Evolutionary conservation across 2,888 invertebrate species (phyloP).

Genomic region (Gryllus longicercus): DNA sequence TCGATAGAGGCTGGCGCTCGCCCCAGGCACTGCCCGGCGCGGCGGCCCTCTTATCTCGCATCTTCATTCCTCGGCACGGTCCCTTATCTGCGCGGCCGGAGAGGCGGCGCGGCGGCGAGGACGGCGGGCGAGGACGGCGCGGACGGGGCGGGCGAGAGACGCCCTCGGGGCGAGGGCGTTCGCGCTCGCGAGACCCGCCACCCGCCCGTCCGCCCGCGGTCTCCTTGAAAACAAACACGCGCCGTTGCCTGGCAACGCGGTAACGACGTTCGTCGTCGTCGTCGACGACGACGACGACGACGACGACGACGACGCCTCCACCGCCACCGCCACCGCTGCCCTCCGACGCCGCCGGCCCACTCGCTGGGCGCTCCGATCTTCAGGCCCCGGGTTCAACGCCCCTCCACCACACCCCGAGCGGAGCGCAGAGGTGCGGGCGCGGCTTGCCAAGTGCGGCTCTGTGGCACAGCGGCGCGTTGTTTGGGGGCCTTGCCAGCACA

Average conservation of each 20-base stretch:
- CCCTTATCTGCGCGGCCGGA: neutral
- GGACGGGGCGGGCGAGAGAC: too few species aligned
- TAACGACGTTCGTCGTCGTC: too few species aligned
- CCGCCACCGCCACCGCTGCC: neutral
- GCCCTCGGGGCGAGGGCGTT: too few species aligned
- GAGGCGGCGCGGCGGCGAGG: neutral
- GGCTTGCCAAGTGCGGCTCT: too few species aligned
- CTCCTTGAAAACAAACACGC: too few species aligned
- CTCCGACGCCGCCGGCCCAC: neutral
- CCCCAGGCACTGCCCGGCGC: neutral
- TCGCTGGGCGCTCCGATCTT: neutral
- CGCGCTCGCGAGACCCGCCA: too few species aligned
- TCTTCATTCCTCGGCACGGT: conserved; percentile 4
- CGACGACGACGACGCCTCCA: neutral
- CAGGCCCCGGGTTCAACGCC: neutral
- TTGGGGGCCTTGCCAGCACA: too few species aligned
- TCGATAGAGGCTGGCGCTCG: neutral
- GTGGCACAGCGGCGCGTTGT: too few species aligned
- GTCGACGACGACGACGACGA: too few species aligned
- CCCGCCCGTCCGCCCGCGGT: too few species aligned
- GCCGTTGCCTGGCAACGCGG: neutral
- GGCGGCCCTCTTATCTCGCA: neutral
- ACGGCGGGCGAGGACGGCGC: neutral
- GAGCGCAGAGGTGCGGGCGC: too few species aligned
- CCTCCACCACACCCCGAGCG: neutral